These are phyloP conservation scores for Elymnias hypermnestra DNA, from an alignment of 1,140 invertebrate species.

Conservation along the genomic window DNA sequence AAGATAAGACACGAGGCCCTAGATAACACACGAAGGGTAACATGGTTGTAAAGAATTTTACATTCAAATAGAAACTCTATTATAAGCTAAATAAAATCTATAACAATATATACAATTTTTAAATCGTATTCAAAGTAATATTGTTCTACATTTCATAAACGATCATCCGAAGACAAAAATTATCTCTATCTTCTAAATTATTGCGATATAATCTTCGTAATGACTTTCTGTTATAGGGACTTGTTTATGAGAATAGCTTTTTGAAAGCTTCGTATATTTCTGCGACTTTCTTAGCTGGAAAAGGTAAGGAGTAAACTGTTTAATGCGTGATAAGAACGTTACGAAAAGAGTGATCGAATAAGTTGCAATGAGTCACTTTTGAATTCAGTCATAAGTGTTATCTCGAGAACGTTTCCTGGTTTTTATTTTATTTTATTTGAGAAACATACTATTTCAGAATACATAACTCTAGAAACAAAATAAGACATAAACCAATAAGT, in stretches of 20 bases:
- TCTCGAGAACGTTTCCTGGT: too few relatives aligned
- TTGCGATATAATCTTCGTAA: background rate
- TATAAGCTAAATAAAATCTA: background rate
- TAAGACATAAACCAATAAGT: too few relatives aligned
- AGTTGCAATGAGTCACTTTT: too few relatives aligned
- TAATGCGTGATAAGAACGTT: too few relatives aligned
- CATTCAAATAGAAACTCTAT: background rate
- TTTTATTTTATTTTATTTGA: too few relatives aligned
- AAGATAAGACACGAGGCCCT: slow-evolving; percentile 18
- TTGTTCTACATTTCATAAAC: slow-evolving; percentile 17
- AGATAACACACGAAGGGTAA: slow-evolving; percentile 5
- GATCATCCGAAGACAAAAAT: slow-evolving; percentile 1
- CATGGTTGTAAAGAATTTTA: background rate
- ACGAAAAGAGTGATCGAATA: too few relatives aligned
- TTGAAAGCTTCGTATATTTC: too few relatives aligned
- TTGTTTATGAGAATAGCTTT: background rate
- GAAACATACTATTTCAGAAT: too few relatives aligned
- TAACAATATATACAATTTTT: background rate
- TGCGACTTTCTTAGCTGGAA: too few relatives aligned
- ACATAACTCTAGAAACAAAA: too few relatives aligned
- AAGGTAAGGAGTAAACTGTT: too few relatives aligned
- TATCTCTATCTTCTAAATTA: background rate
- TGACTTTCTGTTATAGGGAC: background rate
- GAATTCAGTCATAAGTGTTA: too few relatives aligned
- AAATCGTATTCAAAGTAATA: background rate